These are phyloP conservation scores for Platorchestia sp. DNA, from an alignment of 1,140 invertebrate genomes.

Conservation along the genomic window DNA sequence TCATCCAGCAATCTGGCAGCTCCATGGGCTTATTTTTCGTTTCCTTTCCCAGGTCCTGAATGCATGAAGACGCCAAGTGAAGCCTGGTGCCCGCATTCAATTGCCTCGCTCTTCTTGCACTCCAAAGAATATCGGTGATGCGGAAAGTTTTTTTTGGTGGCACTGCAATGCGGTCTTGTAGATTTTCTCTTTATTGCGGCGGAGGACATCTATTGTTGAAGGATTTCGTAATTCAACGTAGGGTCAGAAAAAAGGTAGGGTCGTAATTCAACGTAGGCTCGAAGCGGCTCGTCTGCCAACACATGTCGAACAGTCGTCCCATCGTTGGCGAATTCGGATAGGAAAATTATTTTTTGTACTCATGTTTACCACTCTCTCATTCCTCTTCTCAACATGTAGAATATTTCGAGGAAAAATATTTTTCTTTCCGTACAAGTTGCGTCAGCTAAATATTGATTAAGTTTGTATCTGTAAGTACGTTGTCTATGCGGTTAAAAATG, in stretches of 20 bases:
- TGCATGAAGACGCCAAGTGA: background rate
- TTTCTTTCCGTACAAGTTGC: too few relatives aligned
- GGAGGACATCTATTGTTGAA: background rate
- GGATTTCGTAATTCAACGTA: background rate
- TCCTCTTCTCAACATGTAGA: too few relatives aligned
- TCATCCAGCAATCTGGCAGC: constrained; percentile 20
- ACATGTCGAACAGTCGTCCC: background rate
- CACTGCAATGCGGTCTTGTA: background rate
- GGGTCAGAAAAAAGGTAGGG: background rate
- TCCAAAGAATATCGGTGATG: background rate
- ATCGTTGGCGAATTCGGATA: background rate
- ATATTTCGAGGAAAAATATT: too few relatives aligned
- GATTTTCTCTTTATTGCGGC: background rate
- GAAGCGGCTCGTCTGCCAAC: background rate
- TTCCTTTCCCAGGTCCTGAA: background rate
- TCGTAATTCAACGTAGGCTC: background rate
- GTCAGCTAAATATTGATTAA: too few relatives aligned
- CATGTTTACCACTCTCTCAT: too few relatives aligned
- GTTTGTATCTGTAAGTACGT: too few relatives aligned
- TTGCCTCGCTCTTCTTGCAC: background rate
- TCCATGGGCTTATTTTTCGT: background rate
- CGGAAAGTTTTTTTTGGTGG: background rate
- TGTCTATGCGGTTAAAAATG: too few relatives aligned
- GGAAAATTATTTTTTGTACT: background rate
- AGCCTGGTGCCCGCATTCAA: background rate